Evolutionary conservation across 2,113 vertebrate genomes (phyloP), one percentile per base, ranked within the genome.

Genomic region (Forbesichthys papilliferus): DNA sequence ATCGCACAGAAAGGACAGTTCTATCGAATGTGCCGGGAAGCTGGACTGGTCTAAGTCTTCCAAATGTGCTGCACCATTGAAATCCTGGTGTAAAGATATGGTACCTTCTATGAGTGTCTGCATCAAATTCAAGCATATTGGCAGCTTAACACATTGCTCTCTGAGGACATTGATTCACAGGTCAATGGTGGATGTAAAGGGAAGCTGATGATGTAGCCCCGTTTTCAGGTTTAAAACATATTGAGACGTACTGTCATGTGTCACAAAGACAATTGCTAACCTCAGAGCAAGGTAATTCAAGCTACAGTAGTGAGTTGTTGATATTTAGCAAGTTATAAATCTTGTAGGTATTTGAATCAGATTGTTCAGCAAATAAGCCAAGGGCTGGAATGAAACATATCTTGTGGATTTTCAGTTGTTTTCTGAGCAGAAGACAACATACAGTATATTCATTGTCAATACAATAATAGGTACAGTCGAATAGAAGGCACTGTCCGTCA

Each of bases 11-110:
- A 92, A 62, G 97, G 96, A 77, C 88, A 95, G 48, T 99, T 98
- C 85, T 96, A 96, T 78, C 88, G 89, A 64, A 94, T 98, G 93
- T 94, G 94, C 63, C 88, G 94, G 80, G 96, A 98, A 86, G 96
- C 96, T 0, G 93, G 95, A 49, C 89, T 98, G 48, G 86, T 88
- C 33, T 96, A 93, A 93, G 16, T 5, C 62, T 42, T 3, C 8
- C 4, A 9, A 1, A 58, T 63, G 36, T 58, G 18, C 64, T 13
- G 0, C 48, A 27, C 48, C 18, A 36, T 12, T 47, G 60, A 36
- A 82, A 69, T 69, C 57, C 63, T 75, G 65, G 42, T 55, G 58
- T 68, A 68, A 55, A 80, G 46, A 77, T 48, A 64, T 68, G 67
- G 85, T 75, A 74, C 78, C 73, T 74, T 73, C 79, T 68, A 73